Percentiles rank a stretch among this genome's conserved stretches.
Evolutionary conservation across 2,113 vertebrate species (phyloP).

Genomic region (Actenoides lindsayi): DNA sequence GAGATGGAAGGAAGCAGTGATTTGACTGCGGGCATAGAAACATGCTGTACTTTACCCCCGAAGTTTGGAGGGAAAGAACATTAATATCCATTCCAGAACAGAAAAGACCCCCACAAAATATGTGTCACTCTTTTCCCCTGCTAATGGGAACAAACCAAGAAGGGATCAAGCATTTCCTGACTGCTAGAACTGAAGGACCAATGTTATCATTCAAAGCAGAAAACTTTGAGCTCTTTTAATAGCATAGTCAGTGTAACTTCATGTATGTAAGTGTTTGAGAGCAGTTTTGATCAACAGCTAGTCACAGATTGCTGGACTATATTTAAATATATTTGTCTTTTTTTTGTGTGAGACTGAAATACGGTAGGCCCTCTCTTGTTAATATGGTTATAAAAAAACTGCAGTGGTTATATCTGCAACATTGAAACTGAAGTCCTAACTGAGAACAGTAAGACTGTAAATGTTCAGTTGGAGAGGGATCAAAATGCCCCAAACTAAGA

Average conservation of each 20-base stretch:
- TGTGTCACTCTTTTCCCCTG: neutral
- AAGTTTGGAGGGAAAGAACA: neutral
- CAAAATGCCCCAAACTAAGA: neutral
- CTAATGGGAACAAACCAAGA: neutral
- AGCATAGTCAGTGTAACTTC: neutral
- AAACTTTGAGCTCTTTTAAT: neutral
- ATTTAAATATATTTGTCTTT: neutral
- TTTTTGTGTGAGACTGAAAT: neutral
- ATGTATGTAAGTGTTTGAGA: neutral
- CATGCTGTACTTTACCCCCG: accelerated
- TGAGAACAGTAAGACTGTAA: neutral
- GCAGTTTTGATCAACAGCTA: neutral
- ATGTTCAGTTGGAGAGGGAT: neutral
- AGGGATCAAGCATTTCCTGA: neutral
- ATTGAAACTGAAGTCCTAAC: neutral
- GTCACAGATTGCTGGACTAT: neutral
- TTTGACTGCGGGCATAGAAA: neutral
- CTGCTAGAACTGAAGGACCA: neutral
- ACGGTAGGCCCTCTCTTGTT: neutral
- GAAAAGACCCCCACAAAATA: neutral
- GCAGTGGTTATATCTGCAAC: neutral
- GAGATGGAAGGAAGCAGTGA: neutral
- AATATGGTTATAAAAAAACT: neutral
- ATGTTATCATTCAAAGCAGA: neutral
- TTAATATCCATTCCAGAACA: neutral